Evolutionary conservation across 2,888 invertebrate species (phyloP).

Genomic region (Lasioglossum leucozonium): DNA sequence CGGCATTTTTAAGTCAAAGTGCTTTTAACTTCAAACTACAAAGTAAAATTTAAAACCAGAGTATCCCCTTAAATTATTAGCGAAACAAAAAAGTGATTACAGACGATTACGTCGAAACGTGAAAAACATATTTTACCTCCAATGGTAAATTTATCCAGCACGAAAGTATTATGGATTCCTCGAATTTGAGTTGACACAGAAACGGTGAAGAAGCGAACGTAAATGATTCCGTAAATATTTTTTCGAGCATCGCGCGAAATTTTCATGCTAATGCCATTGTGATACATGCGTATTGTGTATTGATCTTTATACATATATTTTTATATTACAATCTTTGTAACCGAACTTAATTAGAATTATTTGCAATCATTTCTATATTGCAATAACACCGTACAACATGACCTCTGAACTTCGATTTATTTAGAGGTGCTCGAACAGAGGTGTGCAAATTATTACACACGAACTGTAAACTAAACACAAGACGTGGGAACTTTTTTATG

Average conservation of each 20-base stretch:
- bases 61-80: no score
- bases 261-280: neutral
- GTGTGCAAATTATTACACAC: neutral
- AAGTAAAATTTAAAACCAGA: no score
- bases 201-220: neutral
- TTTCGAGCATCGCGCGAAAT: slow-evolving; percentile 4
- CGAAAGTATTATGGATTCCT: neutral
- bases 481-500: neutral
- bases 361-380: slow-evolving; percentile 12
- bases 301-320: slow-evolving; percentile 28
- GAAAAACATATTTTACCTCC: neutral
- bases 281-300: slow-evolving; percentile 6
- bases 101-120: neutral
- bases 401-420: no score
- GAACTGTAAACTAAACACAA: neutral
- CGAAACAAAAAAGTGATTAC: neutral
- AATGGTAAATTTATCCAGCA: neutral
- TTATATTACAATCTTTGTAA: slow-evolving; percentile 20
- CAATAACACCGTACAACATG: neutral
- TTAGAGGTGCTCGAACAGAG: neutral
- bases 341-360: slow-evolving; percentile 20
- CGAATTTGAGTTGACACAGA: neutral
- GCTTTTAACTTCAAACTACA: no score
- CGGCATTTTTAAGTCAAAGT: no score
- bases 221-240: slow-evolving; percentile 14